Evolutionary conservation across 2,888 invertebrate genomes (phyloP).

Genomic region (Stegana nigrithorax): DNA sequence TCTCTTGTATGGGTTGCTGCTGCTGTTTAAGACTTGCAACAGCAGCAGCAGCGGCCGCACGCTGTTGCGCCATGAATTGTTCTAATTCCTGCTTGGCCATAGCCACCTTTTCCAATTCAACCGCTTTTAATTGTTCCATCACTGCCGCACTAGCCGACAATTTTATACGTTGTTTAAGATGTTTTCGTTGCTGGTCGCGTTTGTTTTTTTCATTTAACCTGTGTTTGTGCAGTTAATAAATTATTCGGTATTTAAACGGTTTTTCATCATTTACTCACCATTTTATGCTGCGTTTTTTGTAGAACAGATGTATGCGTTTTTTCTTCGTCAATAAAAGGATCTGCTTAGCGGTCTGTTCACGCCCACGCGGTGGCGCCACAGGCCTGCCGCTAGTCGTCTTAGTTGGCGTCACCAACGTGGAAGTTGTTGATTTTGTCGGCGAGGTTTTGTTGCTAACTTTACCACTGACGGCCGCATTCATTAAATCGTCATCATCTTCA

Average conservation of each 20-base stretch:
- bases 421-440: constrained; percentile 6
- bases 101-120: not conserved
- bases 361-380: constrained; percentile 18
- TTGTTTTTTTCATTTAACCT: not conserved
- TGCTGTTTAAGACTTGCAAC: not conserved
- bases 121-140: not conserved
- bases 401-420: too few relatives aligned
- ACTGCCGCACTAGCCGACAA: too few relatives aligned
- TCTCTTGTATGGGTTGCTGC: not conserved
- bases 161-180: too few relatives aligned
- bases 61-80: too few relatives aligned
- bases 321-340: constrained; percentile 31
- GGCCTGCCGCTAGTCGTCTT: not conserved
- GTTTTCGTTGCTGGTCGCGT: too few relatives aligned
- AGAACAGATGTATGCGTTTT: constrained; percentile 26
- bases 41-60: not conserved
- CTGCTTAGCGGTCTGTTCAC: constrained; percentile 23
- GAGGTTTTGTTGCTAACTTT: constrained; percentile 24
- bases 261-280: constrained; percentile 34
- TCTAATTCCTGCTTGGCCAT: not conserved
- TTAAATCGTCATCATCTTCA: constrained; percentile 44
- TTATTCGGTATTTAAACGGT: constrained; percentile 21
- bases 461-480: constrained; percentile 47
- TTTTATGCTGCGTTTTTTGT: constrained; percentile 40
- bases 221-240: not conserved